These are phyloP conservation scores for Hipparchia semele DNA, from an alignment of 2,888 invertebrate species.

Conservation along the genomic window DNA sequence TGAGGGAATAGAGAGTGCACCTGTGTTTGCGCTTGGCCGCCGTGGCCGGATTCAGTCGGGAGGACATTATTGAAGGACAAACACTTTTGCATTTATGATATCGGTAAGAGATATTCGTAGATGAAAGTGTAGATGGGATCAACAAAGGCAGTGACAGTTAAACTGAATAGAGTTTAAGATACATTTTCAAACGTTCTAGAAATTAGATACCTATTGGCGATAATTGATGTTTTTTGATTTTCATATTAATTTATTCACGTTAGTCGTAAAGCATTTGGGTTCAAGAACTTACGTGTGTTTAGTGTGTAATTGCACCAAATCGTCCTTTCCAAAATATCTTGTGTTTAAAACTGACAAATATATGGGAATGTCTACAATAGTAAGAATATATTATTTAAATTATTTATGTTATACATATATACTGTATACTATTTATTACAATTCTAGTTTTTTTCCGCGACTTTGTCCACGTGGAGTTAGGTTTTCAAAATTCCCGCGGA, in stretches of 20 bases:
- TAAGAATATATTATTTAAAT: background rate
- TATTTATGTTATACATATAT: too few species aligned
- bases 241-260: background rate
- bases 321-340: constrained; percentile 17
- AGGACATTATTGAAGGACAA: too few species aligned
- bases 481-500: too few species aligned
- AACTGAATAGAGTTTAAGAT: background rate
- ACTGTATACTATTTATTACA: too few species aligned
- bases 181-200: background rate
- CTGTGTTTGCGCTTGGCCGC: too few species aligned
- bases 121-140: background rate
- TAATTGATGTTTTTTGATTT: background rate
- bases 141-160: background rate
- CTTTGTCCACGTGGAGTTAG: too few species aligned
- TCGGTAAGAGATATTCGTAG: background rate
- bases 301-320: constrained; percentile 10
- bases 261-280: constrained; percentile 9
- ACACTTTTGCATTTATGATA: too few species aligned
- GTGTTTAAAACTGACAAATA: constrained; percentile 23
- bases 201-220: background rate
- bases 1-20: too few species aligned
- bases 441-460: too few species aligned
- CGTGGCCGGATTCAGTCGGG: too few species aligned
- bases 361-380: constrained; percentile 16
- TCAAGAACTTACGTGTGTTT: background rate